phyloP scores from a whole-genome alignment of 2,113 vertebrate species.

The Donacobius atricapilla region DNA sequence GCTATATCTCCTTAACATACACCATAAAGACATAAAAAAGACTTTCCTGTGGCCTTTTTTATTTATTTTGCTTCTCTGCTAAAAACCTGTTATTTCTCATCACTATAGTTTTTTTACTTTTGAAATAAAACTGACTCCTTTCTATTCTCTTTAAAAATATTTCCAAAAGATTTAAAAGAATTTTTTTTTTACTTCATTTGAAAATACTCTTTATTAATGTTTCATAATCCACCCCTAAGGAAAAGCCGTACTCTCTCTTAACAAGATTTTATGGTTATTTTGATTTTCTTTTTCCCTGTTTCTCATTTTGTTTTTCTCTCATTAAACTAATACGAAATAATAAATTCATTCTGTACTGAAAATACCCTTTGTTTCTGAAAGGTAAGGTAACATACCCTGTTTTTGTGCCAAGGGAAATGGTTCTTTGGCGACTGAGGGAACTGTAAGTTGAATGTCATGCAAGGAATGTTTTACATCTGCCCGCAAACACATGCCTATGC shows the following conservation, averaged over 20 bases:
- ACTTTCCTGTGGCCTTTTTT: neutral
- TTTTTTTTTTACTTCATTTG: neutral
- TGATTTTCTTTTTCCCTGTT: accelerated
- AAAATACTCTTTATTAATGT: neutral
- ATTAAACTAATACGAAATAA: neutral
- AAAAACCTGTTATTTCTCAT: neutral
- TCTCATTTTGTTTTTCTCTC: neutral
- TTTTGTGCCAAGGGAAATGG: neutral
- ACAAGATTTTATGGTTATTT: neutral
- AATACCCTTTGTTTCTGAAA: constrained; percentile 24
- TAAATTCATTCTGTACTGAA: neutral
- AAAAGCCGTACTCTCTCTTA: neutral
- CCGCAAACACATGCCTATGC: neutral
- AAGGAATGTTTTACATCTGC: neutral
- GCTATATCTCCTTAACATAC: neutral
- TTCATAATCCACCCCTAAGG: neutral
- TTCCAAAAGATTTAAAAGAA: neutral
- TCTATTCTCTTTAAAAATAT: neutral
- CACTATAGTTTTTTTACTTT: neutral
- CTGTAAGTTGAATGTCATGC: neutral
- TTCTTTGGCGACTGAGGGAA: neutral
- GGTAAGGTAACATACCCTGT: neutral
- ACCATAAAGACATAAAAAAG: neutral
- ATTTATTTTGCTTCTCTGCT: neutral
- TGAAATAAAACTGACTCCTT: neutral